Base-by-base conservation (phyloP, 2,113 vertebrate genomes). In the Epinephelus lanceolatus region DNA sequence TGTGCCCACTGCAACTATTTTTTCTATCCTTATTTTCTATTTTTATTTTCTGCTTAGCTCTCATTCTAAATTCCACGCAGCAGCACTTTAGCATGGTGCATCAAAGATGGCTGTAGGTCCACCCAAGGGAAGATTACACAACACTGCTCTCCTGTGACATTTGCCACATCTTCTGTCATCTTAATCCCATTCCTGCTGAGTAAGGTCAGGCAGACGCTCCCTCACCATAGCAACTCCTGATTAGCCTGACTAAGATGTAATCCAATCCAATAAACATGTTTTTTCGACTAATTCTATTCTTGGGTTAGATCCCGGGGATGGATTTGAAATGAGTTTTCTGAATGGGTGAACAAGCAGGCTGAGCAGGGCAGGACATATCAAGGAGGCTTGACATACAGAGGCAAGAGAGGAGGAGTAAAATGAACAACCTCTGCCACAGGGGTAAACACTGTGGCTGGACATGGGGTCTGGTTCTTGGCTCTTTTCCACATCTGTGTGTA, bases 381-480 rank as follows among this genome's bases (percentile, higher is more conserved):
- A 87, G 79, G 82, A 77, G 76, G 78, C 63, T 70, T 60, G 71
- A 86, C 33, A 78, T 61, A 84, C 69, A 42, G 76, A 89, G 80
- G 85, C 73, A 80, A 80, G 49, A 49, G 42, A 63, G 63, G 40
- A 40, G 40, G 75, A 81, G 61, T 52, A 72, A 73, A 87, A 79
- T 15, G 81, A 79, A 76, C 78, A 83, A 66, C 47, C 42, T 66
- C 60, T 63, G 82, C 89, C 89, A 88, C 49, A 6, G 89, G 91
- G 89, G 83, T 91, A 91, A 93, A 93, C 92, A 92, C 47, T 37
- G 68, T 15, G 10, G 84, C 13, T 17, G 68, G 79, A 87, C 75
- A 51, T 12, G 18, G 52, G n/a, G 17, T 79, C 71, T 68, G 66
- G 15, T 52, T 47, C 60, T 71, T 17, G 14, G 69, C 23, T 42